Base-by-base conservation (phyloP, 2,888 invertebrate species). In the Lordiphosa andalusiaca region DNA sequence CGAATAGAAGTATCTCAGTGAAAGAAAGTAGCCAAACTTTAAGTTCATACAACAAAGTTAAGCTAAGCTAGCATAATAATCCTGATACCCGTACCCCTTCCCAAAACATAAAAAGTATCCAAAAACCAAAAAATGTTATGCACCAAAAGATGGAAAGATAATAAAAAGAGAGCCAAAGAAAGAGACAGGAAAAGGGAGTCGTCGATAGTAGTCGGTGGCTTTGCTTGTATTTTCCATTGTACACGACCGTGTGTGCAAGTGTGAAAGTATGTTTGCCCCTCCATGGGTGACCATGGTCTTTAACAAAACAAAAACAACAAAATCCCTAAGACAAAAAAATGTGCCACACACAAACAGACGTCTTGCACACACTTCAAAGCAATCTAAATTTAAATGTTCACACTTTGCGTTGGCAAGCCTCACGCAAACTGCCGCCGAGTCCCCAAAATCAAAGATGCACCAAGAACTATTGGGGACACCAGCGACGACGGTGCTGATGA, bases 351-450 rank as follows among this genome's bases (percentile, higher is more conserved):
- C 30, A 30, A 30, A 30, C 30, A 30, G 3, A 40, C 52, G 47
- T 55, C 55, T 56, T 46, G 47, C 68, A 51, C 57, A 56, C 64
- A 81, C 71, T 68, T 81, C 54, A 70, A 84, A 73, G 77, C 68
- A 59, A 53, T 77, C 76, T 77, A 84, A 84, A 71, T 81, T 71
- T 77, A 77, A 78, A 64, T 38, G 53, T 68, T 82, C 71, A 81
- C 82, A 84, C 76, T 84, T 81, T 77, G 84, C 76, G 76, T 77
- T 77, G 84, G 84, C 74, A 77, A 50, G 48, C 47, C 57, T 13
- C 37, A 46, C 53, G 12, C 25, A 51, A n/a, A 41, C n/a, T 36
- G 16, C 25, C 19, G 19, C 23, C 46, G 30, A 51, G 2, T 3
- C 21, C 13, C 3, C 16, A 9, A 16, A 37, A 57, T 36, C 25